Conservation (phyloP, 1,140 invertebrate genomes). For the Thrips palmi region DNA sequence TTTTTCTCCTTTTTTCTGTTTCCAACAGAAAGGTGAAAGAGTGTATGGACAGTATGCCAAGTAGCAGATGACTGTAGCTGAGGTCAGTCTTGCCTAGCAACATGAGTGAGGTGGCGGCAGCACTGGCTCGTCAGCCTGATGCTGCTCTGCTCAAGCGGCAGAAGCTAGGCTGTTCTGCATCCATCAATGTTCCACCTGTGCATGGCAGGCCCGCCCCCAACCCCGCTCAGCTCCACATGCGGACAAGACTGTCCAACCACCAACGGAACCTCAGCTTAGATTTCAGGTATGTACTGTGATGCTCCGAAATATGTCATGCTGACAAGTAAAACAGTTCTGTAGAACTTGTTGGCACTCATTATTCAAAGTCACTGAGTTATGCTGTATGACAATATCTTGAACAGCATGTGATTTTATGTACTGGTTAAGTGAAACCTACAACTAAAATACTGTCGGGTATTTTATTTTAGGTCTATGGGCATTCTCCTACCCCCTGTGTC, state of each 20-base stretch:
- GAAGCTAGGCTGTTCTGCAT: too few relatives aligned
- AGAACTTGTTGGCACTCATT: neutral
- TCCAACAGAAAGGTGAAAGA: too few relatives aligned
- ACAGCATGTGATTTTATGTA: neutral
- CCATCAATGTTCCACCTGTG: conserved; percentile 36
- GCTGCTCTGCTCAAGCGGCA: too few relatives aligned
- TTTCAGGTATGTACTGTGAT: conserved; percentile 34
- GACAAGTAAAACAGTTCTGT: neutral
- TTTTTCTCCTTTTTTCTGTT: too few relatives aligned
- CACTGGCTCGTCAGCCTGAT: too few relatives aligned
- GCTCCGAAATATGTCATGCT: conserved; percentile 1
- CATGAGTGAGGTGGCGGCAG: too few relatives aligned
- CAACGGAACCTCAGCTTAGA: conserved; percentile 60
- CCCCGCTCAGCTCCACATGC: conserved; percentile 25
- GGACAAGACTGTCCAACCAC: conserved; percentile 44
- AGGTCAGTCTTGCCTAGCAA: too few relatives aligned
- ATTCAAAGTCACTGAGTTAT: neutral
- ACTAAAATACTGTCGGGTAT: conserved; percentile 9
- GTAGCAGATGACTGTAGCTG: too few relatives aligned
- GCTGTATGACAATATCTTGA: neutral
- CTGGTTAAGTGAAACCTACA: neutral
- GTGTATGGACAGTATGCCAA: too few relatives aligned
- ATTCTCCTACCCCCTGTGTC: conserved; percentile 52
- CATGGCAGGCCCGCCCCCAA: conserved; percentile 32
- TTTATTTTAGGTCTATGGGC: conserved; percentile 46